Conservation (phyloP, 2,888 invertebrate genomes). For the Protonemura montana region DNA sequence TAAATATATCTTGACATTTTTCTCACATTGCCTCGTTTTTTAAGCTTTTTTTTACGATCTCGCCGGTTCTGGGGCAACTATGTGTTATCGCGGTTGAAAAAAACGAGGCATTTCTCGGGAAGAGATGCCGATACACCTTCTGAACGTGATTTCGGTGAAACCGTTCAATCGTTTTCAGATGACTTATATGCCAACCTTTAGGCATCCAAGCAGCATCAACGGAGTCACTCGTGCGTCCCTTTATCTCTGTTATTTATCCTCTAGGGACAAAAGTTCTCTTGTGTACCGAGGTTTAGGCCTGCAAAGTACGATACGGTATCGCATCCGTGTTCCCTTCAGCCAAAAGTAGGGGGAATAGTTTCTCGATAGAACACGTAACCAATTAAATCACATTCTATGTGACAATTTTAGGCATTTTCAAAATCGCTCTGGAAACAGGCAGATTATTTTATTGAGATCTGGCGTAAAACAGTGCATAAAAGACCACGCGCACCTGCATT, state of each 20-base stretch:
- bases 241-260: neutral
- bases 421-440: too few relatives aligned
- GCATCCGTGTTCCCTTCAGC: neutral
- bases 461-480: too few relatives aligned
- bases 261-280: neutral
- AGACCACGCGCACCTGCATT: too few relatives aligned
- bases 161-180: slow-evolving; percentile 7
- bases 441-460: too few relatives aligned
- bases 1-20: neutral
- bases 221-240: neutral
- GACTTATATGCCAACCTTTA: neutral
- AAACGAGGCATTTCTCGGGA: neutral
- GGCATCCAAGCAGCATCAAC: neutral
- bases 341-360: neutral
- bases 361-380: too few relatives aligned
- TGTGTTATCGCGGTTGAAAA: neutral
- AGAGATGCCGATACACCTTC: neutral
- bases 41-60: neutral
- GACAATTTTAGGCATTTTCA: too few relatives aligned
- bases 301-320: too few relatives aligned
- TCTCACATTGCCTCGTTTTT: neutral
- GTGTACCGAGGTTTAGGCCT: neutral
- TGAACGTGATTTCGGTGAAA: neutral
- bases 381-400: too few relatives aligned
- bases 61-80: neutral